Base-by-base conservation (phyloP, 2,888 invertebrate species). In the Orthosia gracilis region DNA sequence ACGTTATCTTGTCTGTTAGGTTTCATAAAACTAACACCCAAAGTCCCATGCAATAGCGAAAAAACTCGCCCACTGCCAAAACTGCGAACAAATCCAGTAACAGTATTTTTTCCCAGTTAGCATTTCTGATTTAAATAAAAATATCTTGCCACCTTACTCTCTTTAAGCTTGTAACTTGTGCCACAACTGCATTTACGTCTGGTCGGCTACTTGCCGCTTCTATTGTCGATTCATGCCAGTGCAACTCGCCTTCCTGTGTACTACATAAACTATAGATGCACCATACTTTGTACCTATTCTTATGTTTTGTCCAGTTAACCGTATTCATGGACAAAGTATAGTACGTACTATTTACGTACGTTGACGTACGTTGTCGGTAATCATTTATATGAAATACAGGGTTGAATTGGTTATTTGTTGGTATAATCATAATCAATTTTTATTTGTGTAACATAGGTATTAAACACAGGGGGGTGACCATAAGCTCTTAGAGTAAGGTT, bases 141-240 rank as follows among this genome's bases (percentile, higher is more conserved):
- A 15, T 40, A 15, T 1, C 1, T 13, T 9, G 11, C 21, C 17
- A 1, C 1, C 0, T 59, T n/a, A 21, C 0, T 12, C 78, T 80
- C 83, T 74, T 0, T 15, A 21, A 23, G 79, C 84, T 78, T 50
- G 13, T 88, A 18, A 57, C 85, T 91, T 91, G 84, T 0, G 59
- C 87, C 84, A 18, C 57, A 59, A 49, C 69, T 92, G 91, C 92
- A 91, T 92, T 69, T 69, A 92, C 94, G 71, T 72, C 72, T 93
- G 89, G 93, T 90, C 88, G 85, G 92, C 94, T 94, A 93, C 94
- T 94, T 93, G 90, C 91, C 91, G 93, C 93, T 90, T 86, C 92
- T 87, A 94, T 94, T 94, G 93, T 94, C 85, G 83, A 81, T 67
- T 76, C 73, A 73, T 71, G 72, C 71, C 78, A 49, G 82, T 68